Evolutionary conservation across 2,888 invertebrate species (phyloP).

Genomic region (Mythimna vitellina): DNA sequence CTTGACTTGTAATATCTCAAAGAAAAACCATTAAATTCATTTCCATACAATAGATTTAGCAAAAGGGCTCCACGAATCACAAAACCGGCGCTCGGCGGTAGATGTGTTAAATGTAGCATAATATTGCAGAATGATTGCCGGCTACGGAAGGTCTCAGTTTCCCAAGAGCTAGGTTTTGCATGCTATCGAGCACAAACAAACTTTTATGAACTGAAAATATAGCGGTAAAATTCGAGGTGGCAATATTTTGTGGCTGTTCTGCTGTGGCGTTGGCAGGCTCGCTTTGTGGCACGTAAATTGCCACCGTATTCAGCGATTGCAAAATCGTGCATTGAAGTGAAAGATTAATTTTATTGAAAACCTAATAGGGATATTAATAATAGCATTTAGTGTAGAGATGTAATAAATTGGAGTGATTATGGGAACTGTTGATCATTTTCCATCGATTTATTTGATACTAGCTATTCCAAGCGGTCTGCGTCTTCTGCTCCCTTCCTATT

Average conservation of each 20-base stretch:
- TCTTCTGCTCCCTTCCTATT: no score
- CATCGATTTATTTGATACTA: no score
- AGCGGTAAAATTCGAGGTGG: conserved; percentile 61
- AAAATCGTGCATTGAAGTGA: conserved; percentile 64
- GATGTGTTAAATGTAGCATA: conserved; percentile 65
- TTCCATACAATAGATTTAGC: conserved; percentile 46
- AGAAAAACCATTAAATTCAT: conserved; percentile 41
- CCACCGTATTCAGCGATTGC: conserved; percentile 66
- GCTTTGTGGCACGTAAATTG: conserved; percentile 72
- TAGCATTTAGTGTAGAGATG: not conserved
- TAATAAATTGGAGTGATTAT: not conserved
- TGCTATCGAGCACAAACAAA: conserved; percentile 68
- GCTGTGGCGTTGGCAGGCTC: conserved; percentile 69
- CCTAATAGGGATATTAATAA: conserved; percentile 30
- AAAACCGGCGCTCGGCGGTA: conserved; percentile 45
- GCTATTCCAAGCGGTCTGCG: no score
- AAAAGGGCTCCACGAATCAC: conserved; percentile 43
- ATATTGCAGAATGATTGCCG: conserved; percentile 60
- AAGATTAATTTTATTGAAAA: conserved; percentile 61
- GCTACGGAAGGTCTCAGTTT: conserved; percentile 58
- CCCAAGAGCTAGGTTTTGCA: conserved; percentile 67
- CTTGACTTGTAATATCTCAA: no score
- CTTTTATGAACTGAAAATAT: conserved; percentile 74
- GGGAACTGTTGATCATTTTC: no score
- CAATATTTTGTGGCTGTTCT: conserved; percentile 69